Conservation (phyloP, 2,797 vertebrate genomes). For the Sebastes diploproa region DNA sequence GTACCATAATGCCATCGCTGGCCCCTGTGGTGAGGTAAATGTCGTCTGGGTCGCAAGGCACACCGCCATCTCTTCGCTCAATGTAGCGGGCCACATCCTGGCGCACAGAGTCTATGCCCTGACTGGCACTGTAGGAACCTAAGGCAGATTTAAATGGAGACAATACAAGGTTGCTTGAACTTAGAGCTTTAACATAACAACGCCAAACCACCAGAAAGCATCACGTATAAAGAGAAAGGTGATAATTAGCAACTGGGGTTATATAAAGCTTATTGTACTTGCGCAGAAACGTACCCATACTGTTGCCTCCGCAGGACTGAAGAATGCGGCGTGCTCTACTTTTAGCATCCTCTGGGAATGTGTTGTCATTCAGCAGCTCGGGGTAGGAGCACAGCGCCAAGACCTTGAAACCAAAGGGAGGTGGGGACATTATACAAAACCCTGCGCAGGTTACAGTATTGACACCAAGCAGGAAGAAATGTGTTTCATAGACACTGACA, state of each 20-base stretch:
- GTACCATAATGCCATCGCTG: slow-evolving; percentile 91
- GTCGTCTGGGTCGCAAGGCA: slow-evolving; percentile 83
- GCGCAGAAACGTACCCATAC: slow-evolving; percentile 80
- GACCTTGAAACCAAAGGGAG: slow-evolving; percentile 79
- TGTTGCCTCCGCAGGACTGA: slow-evolving; percentile 87
- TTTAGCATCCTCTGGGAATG: slow-evolving; percentile 89
- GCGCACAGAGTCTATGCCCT: slow-evolving; percentile 87
- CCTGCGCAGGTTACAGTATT: neutral
- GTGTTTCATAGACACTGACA: neutral
- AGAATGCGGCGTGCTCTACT: slow-evolving; percentile 84
- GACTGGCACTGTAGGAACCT: slow-evolving; percentile 92
- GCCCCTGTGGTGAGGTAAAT: slow-evolving; percentile 92
- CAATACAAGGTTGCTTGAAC: neutral
- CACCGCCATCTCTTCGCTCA: slow-evolving; percentile 85
- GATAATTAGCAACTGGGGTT: neutral
- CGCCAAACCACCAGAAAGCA: neutral
- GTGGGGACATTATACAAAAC: neutral
- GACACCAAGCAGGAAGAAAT: neutral
- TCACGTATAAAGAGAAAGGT: neutral
- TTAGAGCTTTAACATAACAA: neutral
- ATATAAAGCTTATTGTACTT: neutral
- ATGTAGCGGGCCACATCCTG: slow-evolving; percentile 89
- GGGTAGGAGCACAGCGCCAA: slow-evolving; percentile 88
- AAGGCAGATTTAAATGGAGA: slow-evolving; percentile 12
- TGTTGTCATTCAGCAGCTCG: slow-evolving; percentile 82